Evolutionary conservation across 2,888 invertebrate species (phyloP), one percentile per base, ranked within the genome.

Genomic region (Corbicula japonica): DNA sequence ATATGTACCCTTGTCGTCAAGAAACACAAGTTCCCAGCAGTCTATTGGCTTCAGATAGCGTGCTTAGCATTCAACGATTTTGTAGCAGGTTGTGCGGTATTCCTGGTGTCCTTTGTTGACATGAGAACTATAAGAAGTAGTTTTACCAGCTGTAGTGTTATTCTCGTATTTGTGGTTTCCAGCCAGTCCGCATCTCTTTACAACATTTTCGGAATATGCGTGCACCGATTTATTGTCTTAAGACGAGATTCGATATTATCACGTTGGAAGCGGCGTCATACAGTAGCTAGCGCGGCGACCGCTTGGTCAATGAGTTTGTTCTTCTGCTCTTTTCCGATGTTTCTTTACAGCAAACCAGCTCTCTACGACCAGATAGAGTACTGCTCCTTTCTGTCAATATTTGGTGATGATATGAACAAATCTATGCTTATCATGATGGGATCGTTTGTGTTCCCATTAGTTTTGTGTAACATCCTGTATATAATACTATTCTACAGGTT

Each of bases 201-300:
- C 30, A 65, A 50, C 50, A 65, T 65, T 15, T 65, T 65, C 52
- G 63, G 63, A 50, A 65, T 65, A 30, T 50, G 63, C 52, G 34
- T 65, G 23, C 50, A 65, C 32, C 18, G 63, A 15, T 65, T 23
- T 23, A n/a, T 65, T 26, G 50, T 50, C 18, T 38, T 65, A 12
- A 65, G 38, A n/a, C 23, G 50, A 26, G 21, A 26, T 32, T 6
- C 6, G 34, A 6, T 8, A 3, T 23, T 5, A 21, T n/a, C 34
- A 6, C 18, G 26, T 21, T 65, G 63, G 63, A 65, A 65, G 26
- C 50, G 21, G 6, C 6, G 34, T 3, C 23, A 65, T 18, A 65
- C 63, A 1, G 32, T 65, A 46, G 10, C 23, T 10, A 35, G 50
- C 34, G 52, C 63, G 8, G 1, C 34, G n/a, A 21, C 32, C 23